Evolutionary conservation across 2,113 vertebrate species (phyloP), one percentile per base, ranked within the genome.

Genomic region (Paedocypris sp.): DNA sequence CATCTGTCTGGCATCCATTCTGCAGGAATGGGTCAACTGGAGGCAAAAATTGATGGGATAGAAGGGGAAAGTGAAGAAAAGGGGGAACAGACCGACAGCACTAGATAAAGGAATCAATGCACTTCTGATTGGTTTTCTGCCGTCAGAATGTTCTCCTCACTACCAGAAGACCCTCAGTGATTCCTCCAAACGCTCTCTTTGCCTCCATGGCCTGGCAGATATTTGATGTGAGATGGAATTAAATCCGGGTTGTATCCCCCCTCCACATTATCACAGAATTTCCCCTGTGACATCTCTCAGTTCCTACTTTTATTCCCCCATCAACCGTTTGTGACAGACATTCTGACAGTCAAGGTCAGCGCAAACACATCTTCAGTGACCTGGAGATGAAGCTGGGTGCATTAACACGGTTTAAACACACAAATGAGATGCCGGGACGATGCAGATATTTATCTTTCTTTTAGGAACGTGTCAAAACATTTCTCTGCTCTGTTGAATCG

Each of bases 211-310:
- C 57, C 69, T 70, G 66, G n/a, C n/a, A n/a, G n/a, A 73, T 65
- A 70, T 64, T 70, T 45, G 69, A 73, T 65, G 60, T 63, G 67
- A 71, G 75, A 74, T 76, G 66, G 60, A 76, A 74, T 82, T 69
- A 74, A 71, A 77, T 52, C 48, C 33, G 64, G 60, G 22, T 64
- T 15, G 46, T 71, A 73, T 50, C 31, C 45, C 28, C 35, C 58
- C 70, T 54, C 51, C 60, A 43, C 64, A 75, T 80, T 72, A 78
- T 67, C 28, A 29, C 65, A 41, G 66, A 69, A 71, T 75, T 78
- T 81, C 75, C 69, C 64, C 52, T 39, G 56, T 26, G 57, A 47
- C 47, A 62, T 20, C 66, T 47, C 33, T 69, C 20, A n/a, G 41
- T 67, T 77, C 53, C 25, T 57, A 57, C 50, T 62, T 52, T 59